phyloP scores from a whole-genome alignment of 2,888 invertebrate species.

The Microctonus brassicae region DNA sequence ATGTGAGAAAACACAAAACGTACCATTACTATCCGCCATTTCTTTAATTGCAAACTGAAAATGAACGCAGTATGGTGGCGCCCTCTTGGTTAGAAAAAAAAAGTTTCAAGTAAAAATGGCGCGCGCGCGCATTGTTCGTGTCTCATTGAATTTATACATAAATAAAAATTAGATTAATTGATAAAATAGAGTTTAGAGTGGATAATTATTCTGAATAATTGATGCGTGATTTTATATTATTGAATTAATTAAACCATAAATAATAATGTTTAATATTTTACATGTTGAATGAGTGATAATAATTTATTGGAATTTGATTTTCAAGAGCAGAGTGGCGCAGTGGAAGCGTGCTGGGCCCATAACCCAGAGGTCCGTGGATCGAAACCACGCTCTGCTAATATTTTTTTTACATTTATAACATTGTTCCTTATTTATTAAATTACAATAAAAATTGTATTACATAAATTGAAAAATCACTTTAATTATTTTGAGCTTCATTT shows the following conservation, averaged over 20 bases:
- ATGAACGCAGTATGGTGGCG: too few species aligned
- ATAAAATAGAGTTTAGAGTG: too few species aligned
- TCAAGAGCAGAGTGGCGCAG: constrained; percentile 70
- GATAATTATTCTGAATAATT: neutral
- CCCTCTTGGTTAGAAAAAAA: neutral
- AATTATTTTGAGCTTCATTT: too few species aligned
- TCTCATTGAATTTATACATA: too few species aligned
- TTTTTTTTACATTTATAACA: neutral
- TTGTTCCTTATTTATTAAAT: too few species aligned
- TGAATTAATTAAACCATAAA: neutral
- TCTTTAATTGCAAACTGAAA: constrained; percentile 47
- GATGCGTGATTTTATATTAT: neutral
- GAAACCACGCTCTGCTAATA: constrained; percentile 51
- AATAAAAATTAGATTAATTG: too few species aligned
- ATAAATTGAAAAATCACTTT: too few species aligned
- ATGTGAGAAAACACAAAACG: constrained; percentile 56
- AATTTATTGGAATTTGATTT: neutral
- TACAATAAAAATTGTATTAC: too few species aligned
- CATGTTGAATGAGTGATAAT: neutral
- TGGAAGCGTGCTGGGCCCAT: constrained; percentile 72
- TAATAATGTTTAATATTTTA: neutral
- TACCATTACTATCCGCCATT: constrained; percentile 66
- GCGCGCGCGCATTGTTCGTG: too few species aligned
- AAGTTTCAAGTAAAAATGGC: too few species aligned
- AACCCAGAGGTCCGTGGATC: constrained; percentile 71